Percentiles rank a stretch among this genome's conserved stretches.
Conservation (phyloP, 2,113 vertebrate genomes). For the Tretioscincus oriximinensis region DNA sequence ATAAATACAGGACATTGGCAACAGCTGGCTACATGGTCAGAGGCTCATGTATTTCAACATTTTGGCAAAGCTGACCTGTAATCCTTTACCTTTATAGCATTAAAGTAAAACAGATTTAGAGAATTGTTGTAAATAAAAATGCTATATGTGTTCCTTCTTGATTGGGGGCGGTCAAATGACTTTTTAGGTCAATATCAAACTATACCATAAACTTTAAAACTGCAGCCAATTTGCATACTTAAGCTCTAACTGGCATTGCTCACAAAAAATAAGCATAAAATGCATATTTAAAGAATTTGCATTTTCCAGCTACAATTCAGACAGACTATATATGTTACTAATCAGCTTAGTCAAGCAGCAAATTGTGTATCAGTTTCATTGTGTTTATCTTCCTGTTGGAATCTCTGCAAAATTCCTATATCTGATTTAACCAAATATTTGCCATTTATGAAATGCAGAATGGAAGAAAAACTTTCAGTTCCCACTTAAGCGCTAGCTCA, state of each 20-base stretch:
- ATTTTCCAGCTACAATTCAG: neutral
- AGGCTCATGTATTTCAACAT: constrained; percentile 66
- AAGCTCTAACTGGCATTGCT: neutral
- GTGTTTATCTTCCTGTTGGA: neutral
- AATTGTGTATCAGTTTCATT: neutral
- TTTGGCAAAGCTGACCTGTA: constrained; percentile 63
- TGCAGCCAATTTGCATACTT: constrained; percentile 13
- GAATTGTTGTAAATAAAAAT: constrained; percentile 51
- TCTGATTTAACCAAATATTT: constrained; percentile 4
- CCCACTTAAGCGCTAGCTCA: neutral
- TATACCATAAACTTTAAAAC: constrained; percentile 8
- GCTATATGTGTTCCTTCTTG: constrained; percentile 44
- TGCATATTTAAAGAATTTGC: neutral
- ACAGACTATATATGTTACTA: neutral
- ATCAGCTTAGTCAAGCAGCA: neutral
- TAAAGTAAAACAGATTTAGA: constrained; percentile 67
- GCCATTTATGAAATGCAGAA: neutral
- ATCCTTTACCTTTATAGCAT: constrained; percentile 69
- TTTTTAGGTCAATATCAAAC: constrained; percentile 13
- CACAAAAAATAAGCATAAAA: constrained; percentile 7
- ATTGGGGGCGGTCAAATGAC: neutral
- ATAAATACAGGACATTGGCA: constrained; percentile 62
- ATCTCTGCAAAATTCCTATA: neutral
- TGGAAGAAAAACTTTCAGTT: neutral
- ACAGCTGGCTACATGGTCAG: constrained; percentile 67